A percentile compares a stretch with the other conserved stretches of the same genome.
These are phyloP conservation scores for Agriopis leucophaearia DNA, from an alignment of 2,888 invertebrate species.

Conservation along the genomic window DNA sequence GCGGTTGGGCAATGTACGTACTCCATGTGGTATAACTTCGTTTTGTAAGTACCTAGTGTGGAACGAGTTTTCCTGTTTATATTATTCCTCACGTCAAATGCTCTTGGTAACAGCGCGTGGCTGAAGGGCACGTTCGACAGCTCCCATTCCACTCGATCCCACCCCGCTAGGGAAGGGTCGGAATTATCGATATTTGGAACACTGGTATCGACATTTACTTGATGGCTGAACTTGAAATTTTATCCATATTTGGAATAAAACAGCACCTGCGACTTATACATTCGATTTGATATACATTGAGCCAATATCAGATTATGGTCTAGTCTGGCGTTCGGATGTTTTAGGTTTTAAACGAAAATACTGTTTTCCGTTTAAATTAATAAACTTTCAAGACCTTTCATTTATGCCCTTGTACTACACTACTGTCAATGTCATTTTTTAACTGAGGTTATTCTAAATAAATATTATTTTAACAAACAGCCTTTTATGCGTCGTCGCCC, in stretches of 20 bases:
- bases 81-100: slow-evolving; percentile 55
- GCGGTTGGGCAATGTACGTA: slow-evolving; percentile 24
- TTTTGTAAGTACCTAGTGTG: slow-evolving; percentile 29
- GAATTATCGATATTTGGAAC: slow-evolving; percentile 25
- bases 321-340: background rate
- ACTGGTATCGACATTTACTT: slow-evolving; percentile 21
- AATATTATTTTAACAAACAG: too few relatives aligned
- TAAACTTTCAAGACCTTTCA: too few relatives aligned
- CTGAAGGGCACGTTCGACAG: slow-evolving; percentile 59
- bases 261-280: slow-evolving; percentile 5
- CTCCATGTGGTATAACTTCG: slow-evolving; percentile 35
- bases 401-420: too few relatives aligned
- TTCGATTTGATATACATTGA: slow-evolving; percentile 1
- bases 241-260: slow-evolving; percentile 12
- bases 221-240: slow-evolving; percentile 28
- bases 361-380: background rate
- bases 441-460: too few relatives aligned
- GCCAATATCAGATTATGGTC: background rate
- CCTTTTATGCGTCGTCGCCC: too few relatives aligned
- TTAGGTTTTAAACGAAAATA: background rate
- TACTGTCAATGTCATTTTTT: too few relatives aligned
- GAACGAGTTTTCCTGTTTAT: slow-evolving; percentile 66
- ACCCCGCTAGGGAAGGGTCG: slow-evolving; percentile 34
- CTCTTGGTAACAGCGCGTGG: slow-evolving; percentile 60
- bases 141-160: slow-evolving; percentile 54